Evolutionary conservation across 23 tunicate genomes (phyloP), one percentile per base, ranked within the genome.

Genomic region (Pegea sp.): DNA sequence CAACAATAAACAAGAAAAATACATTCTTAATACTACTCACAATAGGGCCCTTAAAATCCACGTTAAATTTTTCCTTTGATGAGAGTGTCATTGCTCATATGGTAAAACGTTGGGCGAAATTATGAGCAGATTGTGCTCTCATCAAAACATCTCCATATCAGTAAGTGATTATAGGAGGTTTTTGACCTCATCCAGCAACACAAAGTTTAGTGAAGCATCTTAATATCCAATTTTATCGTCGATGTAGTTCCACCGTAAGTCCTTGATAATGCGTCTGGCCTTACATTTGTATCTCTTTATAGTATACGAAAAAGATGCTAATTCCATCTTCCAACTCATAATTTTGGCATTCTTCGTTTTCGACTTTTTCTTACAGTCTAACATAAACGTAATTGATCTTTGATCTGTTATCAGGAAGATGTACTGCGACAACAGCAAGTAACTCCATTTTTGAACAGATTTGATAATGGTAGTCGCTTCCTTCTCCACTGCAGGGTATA

Each of bases 381-480:
- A 57, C 56, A 67, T 67, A 33, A 24, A 67, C 18, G 64, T n/a
- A 20, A 67, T 44, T 3, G 64, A 43, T 34, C 30, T 27, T 57
- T 57, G 72, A 44, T 67, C 70, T 5, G 70, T 57, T 4, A 65
- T 29, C 4, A 65, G 27, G 3, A 6, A 30, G 42, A 65, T 54
- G 19, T 57, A 51, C 22, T 52, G 61, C 3, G 61, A 26, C 21
- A n/a, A 5, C 3, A 61, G 29, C 24, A 65, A 42, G 22, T 65
- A 18, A 3, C 59, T 21, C 51, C 70, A 65, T 28, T 65, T 55
- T 22, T 52, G 32, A 22, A 55, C 33, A 3, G 52, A 51, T 25
- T 65, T 52, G 24, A 65, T 34, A 22, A 57, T 55, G 6, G 70
- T 62, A 7, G 70, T 25, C 4, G 64, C 70, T 65, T 65, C 68